phyloP scores from a whole-genome alignment of 2,888 invertebrate genomes.

The Hirtodrosophila histrioides region DNA sequence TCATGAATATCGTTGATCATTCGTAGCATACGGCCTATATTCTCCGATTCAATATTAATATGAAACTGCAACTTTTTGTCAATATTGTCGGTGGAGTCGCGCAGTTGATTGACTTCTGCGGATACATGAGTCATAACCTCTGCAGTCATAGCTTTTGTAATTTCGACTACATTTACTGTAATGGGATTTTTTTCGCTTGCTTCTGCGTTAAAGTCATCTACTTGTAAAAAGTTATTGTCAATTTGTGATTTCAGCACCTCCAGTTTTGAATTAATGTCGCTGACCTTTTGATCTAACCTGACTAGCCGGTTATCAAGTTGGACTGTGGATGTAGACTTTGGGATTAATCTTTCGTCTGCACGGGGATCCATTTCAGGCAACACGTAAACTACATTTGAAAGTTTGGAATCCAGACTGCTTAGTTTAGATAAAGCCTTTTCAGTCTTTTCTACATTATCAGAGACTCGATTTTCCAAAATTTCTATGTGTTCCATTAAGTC shows the following conservation, averaged over 20 bases:
- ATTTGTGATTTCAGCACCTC: constrained; percentile 92
- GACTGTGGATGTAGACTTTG: constrained; percentile 57
- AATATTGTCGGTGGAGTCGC: constrained; percentile 90
- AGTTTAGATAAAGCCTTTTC: constrained; percentile 92
- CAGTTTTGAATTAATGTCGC: constrained; percentile 91
- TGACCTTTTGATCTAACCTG: constrained; percentile 92
- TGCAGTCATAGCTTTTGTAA: constrained; percentile 92
- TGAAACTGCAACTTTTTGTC: constrained; percentile 94
- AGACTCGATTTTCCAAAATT: constrained; percentile 91
- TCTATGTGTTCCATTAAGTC: constrained; percentile 94
- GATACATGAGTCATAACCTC: constrained; percentile 92
- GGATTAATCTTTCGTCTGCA: constrained; percentile 58
- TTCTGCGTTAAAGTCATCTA: constrained; percentile 93
- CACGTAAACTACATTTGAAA: constrained; percentile 87
- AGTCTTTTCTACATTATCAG: constrained; percentile 93
- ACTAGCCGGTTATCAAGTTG: constrained; percentile 88
- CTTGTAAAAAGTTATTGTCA: constrained; percentile 91
- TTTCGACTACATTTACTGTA: constrained; percentile 92
- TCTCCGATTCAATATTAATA: constrained; percentile 92
- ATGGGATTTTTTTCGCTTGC: constrained; percentile 94
- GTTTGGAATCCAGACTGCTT: constrained; percentile 89
- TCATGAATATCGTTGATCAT: constrained; percentile 93
- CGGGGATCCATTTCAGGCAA: constrained; percentile 55
- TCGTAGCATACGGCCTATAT: constrained; percentile 90
- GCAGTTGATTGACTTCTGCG: constrained; percentile 91